A percentile compares a stretch with the other conserved stretches of the same genome.
phyloP scores from a whole-genome alignment of 2,113 vertebrate species.

The Falcunculus frontatus region DNA sequence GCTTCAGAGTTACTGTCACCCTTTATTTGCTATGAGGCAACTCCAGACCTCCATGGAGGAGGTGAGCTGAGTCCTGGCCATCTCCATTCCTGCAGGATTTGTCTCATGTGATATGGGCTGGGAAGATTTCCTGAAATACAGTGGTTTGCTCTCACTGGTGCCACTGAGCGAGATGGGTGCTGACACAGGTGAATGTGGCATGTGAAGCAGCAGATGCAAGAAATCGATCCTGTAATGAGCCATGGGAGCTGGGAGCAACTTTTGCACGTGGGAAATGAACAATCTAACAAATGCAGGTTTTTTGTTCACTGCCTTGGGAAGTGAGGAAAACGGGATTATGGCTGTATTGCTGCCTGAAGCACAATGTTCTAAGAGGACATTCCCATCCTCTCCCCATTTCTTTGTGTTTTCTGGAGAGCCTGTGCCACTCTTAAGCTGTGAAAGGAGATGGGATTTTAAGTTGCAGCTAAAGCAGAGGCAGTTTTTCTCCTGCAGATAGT shows the following conservation, averaged over 20 bases:
- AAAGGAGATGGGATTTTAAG: background rate
- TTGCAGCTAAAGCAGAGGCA: background rate
- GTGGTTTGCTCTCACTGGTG: fast-evolving
- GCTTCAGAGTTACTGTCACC: background rate
- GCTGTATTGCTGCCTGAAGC: constrained; percentile 27
- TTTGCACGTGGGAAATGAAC: background rate
- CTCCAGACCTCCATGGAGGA: background rate
- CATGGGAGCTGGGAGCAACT: background rate
- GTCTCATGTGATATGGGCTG: background rate
- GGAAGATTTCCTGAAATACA: background rate
- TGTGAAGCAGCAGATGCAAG: background rate
- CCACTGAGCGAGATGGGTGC: background rate
- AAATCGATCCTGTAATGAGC: background rate
- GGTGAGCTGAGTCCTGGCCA: background rate
- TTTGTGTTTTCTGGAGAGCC: background rate
- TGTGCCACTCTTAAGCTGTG: background rate
- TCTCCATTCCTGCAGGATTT: background rate
- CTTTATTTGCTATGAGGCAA: background rate
- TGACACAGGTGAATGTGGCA: background rate
- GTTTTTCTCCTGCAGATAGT: background rate
- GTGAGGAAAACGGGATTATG: constrained; percentile 3
- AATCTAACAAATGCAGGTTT: background rate
- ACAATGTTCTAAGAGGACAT: background rate
- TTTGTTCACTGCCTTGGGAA: background rate
- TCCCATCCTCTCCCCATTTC: background rate